Percentiles rank a stretch among this genome's conserved stretches.
phyloP scores from a whole-genome alignment of 2,113 vertebrate genomes.

The Cariama cristata region DNA sequence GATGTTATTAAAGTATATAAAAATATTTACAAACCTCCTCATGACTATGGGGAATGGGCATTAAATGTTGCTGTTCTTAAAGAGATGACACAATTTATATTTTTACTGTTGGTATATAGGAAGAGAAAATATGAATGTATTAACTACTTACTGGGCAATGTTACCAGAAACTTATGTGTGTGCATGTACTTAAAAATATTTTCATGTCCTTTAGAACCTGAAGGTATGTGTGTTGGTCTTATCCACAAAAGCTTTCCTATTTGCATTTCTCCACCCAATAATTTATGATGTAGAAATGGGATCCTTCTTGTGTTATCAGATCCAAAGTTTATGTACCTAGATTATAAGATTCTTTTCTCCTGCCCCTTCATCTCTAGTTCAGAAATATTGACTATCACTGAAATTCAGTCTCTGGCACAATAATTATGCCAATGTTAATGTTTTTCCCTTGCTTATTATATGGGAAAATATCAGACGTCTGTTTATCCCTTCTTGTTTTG shows the following conservation, averaged over 20 bases:
- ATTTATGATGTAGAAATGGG: neutral
- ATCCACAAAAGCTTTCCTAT: neutral
- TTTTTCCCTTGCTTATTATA: neutral
- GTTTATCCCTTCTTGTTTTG: neutral
- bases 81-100: conserved; percentile 3
- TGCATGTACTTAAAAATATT: neutral
- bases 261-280: neutral
- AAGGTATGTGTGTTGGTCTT: neutral
- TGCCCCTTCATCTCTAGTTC: neutral
- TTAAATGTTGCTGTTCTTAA: conserved; percentile 27
- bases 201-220: neutral
- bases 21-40: conserved; percentile 55
- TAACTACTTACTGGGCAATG: neutral
- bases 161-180: neutral
- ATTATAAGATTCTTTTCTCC: neutral
- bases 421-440: neutral
- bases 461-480: accelerated
- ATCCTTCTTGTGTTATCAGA: neutral
- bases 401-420: neutral
- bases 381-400: neutral
- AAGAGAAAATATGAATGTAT: neutral
- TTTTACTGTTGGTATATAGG: neutral
- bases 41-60: neutral
- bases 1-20: conserved; percentile 58
- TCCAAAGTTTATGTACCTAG: neutral